These are phyloP conservation scores for Vollenhovia emeryi DNA, from an alignment of 1,140 invertebrate species.

Conservation along the genomic window DNA sequence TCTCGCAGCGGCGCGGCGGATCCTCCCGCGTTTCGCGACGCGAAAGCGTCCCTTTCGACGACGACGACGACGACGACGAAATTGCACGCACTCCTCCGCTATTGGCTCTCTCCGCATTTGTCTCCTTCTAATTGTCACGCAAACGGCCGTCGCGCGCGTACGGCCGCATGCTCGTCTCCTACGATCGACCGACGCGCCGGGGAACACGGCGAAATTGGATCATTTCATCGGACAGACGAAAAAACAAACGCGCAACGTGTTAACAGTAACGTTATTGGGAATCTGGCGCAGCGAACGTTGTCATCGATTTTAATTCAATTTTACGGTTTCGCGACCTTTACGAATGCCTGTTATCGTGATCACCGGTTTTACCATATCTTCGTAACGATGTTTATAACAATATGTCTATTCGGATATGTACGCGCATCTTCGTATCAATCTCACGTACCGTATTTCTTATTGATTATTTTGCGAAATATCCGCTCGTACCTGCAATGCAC, in stretches of 20 bases:
- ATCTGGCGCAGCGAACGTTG: conserved; percentile 34
- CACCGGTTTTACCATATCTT: conserved; percentile 17
- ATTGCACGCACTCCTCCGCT: not conserved
- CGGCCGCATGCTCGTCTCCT: conserved; percentile 21
- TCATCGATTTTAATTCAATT: conserved; percentile 61
- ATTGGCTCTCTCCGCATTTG: not conserved
- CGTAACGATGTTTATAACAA: conserved; percentile 18
- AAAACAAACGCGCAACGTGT: conserved; percentile 37
- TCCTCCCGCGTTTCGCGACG: conserved; percentile 22
- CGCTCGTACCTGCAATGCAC: not conserved
- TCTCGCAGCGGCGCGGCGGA: conserved; percentile 3
- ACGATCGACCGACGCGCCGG: conserved; percentile 17
- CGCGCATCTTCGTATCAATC: not conserved
- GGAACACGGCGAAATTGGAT: conserved; percentile 55
- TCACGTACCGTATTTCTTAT: not conserved
- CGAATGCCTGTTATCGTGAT: conserved; percentile 12
- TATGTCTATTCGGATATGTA: not conserved
- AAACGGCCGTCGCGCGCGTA: conserved; percentile 11
- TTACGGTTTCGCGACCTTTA: conserved; percentile 33
- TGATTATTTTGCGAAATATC: not conserved
- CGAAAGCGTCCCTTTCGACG: conserved; percentile 9
- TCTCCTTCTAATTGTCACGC: conserved; percentile 61
- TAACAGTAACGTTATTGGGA: conserved; percentile 49
- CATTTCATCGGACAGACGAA: conserved; percentile 34
- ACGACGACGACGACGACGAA: conserved; percentile 16